phyloP scores from a whole-genome alignment of 2,113 vertebrate genomes.

The Scophthalmus maximus region DNA sequence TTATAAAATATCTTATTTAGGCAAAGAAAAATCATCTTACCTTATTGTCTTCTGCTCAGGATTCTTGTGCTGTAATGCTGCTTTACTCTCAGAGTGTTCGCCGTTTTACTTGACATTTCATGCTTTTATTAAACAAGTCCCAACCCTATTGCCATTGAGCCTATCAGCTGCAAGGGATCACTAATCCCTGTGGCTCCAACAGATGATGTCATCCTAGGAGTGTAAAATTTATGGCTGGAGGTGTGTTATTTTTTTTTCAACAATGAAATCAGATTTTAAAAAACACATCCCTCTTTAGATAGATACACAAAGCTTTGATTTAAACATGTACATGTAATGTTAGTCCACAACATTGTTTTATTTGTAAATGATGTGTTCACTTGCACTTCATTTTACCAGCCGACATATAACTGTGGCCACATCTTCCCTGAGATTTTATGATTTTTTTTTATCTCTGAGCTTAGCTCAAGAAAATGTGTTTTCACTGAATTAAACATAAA shows the following conservation, averaged over 20 bases:
- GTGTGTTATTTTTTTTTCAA: background rate
- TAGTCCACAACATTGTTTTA: too few species aligned
- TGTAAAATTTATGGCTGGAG: conserved; percentile 11
- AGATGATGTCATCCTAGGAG: conserved; percentile 47
- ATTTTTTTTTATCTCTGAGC: background rate
- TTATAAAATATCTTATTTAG: too few species aligned
- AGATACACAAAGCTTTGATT: too few species aligned
- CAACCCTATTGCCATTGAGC: conserved; percentile 63
- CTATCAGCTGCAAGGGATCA: conserved; percentile 55
- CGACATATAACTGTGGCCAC: background rate
- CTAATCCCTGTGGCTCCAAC: conserved; percentile 1
- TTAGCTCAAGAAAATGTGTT: too few species aligned
- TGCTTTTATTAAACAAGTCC: conserved; percentile 71
- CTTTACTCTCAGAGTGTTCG: background rate
- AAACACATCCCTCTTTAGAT: too few species aligned
- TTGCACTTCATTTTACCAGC: background rate
- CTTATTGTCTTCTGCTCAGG: conserved; percentile 33
- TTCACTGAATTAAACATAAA: too few species aligned
- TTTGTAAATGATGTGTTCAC: too few species aligned
- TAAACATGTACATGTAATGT: too few species aligned
- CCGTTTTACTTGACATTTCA: conserved; percentile 23
- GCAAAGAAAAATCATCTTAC: conserved; percentile 42
- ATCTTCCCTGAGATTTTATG: background rate
- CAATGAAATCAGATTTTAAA: background rate
- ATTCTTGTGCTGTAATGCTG: conserved; percentile 1